Percentiles rank a stretch among this genome's conserved stretches.
Conservation (phyloP, 2,113 vertebrate genomes). For the Campylomormyrus tamandua region DNA sequence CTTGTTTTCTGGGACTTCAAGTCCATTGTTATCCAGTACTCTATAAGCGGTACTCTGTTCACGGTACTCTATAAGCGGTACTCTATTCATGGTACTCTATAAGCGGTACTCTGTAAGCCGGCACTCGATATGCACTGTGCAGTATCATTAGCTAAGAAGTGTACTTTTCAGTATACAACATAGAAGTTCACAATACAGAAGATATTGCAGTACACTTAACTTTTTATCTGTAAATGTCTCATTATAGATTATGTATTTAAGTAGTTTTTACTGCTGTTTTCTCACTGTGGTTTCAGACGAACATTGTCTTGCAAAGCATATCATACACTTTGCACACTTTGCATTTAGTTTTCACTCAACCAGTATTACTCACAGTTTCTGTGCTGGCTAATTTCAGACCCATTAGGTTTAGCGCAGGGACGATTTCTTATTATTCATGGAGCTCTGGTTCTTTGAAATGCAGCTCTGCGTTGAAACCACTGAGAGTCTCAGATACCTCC, state of each 20-base stretch:
- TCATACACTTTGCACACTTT: not conserved
- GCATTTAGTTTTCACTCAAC: not conserved
- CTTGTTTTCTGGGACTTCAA: not conserved
- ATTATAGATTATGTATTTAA: not conserved
- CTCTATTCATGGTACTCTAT: not conserved
- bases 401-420: not conserved
- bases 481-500: not conserved
- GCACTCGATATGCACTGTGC: not conserved
- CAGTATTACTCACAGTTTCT: slow-evolving; percentile 4
- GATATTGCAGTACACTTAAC: not conserved
- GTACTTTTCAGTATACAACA: not conserved
- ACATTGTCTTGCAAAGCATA: not conserved
- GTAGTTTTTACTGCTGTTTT: not conserved
- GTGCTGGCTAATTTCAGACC: slow-evolving; percentile 1
- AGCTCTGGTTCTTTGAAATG: not conserved
- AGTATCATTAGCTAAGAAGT: not conserved
- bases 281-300: not conserved
- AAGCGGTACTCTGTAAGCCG: not conserved
- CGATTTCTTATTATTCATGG: not conserved
- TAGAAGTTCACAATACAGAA: not conserved
- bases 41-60: no score
- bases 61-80: not conserved
- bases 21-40: not conserved
- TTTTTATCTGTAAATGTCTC: not conserved
- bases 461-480: not conserved